A percentile compares a stretch with the other conserved stretches of the same genome.
These are phyloP conservation scores for Anodontia alba DNA, from an alignment of 2,888 invertebrate species.

Conservation along the genomic window DNA sequence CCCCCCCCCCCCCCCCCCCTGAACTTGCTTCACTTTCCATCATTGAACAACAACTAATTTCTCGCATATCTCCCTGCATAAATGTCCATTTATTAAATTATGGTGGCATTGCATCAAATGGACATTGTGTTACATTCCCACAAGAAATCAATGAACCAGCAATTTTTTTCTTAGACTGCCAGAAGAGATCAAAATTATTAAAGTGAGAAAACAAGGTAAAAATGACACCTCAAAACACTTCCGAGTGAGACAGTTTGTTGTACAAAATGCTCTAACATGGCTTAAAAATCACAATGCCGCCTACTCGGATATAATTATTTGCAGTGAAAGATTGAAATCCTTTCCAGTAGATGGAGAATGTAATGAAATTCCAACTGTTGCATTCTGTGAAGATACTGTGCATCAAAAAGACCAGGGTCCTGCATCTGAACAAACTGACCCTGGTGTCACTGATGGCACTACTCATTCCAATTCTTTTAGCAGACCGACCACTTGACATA, in stretches of 20 bases:
- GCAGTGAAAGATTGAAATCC: slow-evolving; percentile 25
- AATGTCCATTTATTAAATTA: slow-evolving; percentile 29
- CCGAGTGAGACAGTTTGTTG: slow-evolving; percentile 30
- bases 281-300: slow-evolving; percentile 50
- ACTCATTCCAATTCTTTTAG: slow-evolving; percentile 31
- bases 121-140: slow-evolving; percentile 58
- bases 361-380: slow-evolving; percentile 10
- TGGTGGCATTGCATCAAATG: slow-evolving; percentile 55
- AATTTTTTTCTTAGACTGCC: slow-evolving; percentile 20
- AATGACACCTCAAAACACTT: slow-evolving; percentile 53
- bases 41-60: not conserved
- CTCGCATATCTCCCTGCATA: not conserved
- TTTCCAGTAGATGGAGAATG: slow-evolving; percentile 39
- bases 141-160: slow-evolving; percentile 52
- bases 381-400: not conserved
- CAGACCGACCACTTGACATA: slow-evolving; percentile 15
- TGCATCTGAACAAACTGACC: slow-evolving; percentile 38
- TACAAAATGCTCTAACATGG: slow-evolving; percentile 51
- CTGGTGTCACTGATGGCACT: slow-evolving; percentile 26
- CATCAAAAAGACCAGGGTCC: slow-evolving; percentile 29
- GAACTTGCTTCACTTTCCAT: not conserved
- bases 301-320: slow-evolving; percentile 45
- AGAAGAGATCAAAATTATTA: slow-evolving; percentile 42
- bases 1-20: too few species aligned
- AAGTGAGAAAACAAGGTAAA: slow-evolving; percentile 43